A percentile compares a stretch with the other conserved stretches of the same genome.
phyloP scores from a whole-genome alignment of 2,797 vertebrate genomes.

The Acrossocheilus wenchowensis region DNA sequence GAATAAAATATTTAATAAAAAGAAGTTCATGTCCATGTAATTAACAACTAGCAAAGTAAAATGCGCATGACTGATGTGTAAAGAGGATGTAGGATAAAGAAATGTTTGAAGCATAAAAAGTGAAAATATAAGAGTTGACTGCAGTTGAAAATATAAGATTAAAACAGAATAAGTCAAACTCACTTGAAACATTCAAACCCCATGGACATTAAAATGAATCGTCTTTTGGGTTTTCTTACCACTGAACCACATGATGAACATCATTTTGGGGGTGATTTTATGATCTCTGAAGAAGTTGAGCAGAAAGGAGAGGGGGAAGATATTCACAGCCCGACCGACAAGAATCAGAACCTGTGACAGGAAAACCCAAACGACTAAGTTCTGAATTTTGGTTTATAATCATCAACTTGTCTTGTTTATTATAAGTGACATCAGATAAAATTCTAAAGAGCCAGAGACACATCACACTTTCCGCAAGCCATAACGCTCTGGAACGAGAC shows the following conservation, averaged over 20 bases:
- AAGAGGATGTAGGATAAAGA: too few species aligned
- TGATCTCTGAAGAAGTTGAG: slow-evolving; percentile 98
- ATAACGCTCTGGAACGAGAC: not conserved
- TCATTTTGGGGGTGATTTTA: slow-evolving; percentile 99
- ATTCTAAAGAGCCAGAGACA: not conserved
- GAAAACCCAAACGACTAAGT: not conserved
- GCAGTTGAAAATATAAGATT: not conserved
- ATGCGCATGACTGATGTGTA: not conserved
- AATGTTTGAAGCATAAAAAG: not conserved
- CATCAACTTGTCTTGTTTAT: not conserved
- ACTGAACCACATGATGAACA: slow-evolving; percentile 99
- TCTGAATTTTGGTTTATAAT: not conserved
- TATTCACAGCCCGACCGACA: slow-evolving; percentile 94
- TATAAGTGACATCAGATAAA: too few species aligned
- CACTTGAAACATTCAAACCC: not conserved
- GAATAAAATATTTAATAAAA: not conserved
- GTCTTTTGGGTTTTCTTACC: slow-evolving; percentile 79
- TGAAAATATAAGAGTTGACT: not conserved
- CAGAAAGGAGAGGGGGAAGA: slow-evolving; percentile 95
- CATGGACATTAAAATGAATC: too few species aligned
- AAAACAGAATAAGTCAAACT: not conserved
- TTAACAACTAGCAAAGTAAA: not conserved
- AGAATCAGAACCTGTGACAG: slow-evolving; percentile 88
- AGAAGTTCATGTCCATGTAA: not conserved
- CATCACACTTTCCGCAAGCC: not conserved